Percentiles rank a stretch among this genome's conserved stretches.
phyloP scores from a whole-genome alignment of 1,140 invertebrate species.

The Lethocerus indicus region DNA sequence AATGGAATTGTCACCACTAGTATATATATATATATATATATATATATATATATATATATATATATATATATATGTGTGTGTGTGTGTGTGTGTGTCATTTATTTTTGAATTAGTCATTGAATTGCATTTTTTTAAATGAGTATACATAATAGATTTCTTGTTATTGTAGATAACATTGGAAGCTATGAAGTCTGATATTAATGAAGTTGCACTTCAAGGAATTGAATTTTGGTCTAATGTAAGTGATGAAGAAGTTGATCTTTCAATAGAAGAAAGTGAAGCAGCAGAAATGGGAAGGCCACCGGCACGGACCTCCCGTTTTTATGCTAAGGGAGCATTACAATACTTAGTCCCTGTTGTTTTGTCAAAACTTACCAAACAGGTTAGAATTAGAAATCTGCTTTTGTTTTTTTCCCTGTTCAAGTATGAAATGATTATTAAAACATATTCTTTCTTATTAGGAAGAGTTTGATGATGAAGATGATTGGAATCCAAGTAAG shows the following conservation, averaged over 20 bases:
- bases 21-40: too few relatives aligned
- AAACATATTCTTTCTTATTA: constrained; percentile 14
- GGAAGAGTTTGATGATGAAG: constrained; percentile 86
- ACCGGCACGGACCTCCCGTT: constrained; percentile 73
- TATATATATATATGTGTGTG: background rate
- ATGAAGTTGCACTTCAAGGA: constrained; percentile 93
- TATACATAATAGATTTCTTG: too few relatives aligned
- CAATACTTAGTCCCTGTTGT: constrained; percentile 90
- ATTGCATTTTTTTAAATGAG: too few relatives aligned
- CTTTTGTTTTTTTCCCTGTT: background rate
- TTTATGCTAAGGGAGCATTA: constrained; percentile 91
- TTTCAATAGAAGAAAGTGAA: constrained; percentile 88
- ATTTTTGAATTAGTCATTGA: too few relatives aligned
- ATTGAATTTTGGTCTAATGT: constrained; percentile 99
- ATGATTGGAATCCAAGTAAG: constrained; percentile 99
- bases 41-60: background rate
- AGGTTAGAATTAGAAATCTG: constrained; percentile 28
- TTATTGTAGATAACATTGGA: constrained; percentile 74
- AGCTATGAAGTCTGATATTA: constrained; percentile 93
- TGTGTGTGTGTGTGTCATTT: background rate
- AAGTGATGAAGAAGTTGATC: constrained; percentile 96
- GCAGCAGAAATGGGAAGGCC: constrained; percentile 79
- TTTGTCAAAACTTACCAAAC: constrained; percentile 86
- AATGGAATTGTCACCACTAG: too few relatives aligned
- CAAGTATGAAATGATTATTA: background rate